phyloP scores from a whole-genome alignment of 2,888 invertebrate species.

The Timema cristinae region DNA sequence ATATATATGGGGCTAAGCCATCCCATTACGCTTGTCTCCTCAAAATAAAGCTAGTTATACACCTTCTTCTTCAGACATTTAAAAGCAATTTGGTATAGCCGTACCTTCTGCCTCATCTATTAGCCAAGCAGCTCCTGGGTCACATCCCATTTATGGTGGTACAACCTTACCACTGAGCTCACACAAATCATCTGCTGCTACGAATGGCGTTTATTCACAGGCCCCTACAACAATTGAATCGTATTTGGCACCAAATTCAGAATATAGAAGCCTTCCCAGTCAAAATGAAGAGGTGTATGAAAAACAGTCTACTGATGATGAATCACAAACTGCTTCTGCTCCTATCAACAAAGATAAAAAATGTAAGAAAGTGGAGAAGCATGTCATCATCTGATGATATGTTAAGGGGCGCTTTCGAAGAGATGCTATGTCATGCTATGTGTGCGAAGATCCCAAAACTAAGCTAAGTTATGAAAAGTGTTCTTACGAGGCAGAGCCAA shows the following conservation, averaged over 20 bases:
- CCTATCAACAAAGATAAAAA: slow-evolving; percentile 35
- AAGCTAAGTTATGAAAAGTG: slow-evolving; percentile 77
- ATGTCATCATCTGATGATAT: slow-evolving; percentile 37
- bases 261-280: slow-evolving; percentile 2
- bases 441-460: slow-evolving; percentile 55
- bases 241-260: not conserved
- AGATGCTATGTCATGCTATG: slow-evolving; percentile 53
- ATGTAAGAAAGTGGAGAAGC: slow-evolving; percentile 37
- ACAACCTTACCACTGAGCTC: not conserved
- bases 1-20: slow-evolving; percentile 26
- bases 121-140: not conserved
- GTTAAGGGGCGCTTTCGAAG: slow-evolving; percentile 36
- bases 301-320: slow-evolving; percentile 10
- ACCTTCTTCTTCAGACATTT: slow-evolving; percentile 36
- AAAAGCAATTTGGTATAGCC: slow-evolving; percentile 31
- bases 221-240: not conserved
- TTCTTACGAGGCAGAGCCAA: slow-evolving; percentile 67
- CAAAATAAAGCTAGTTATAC: slow-evolving; percentile 26
- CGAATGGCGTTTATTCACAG: slow-evolving; percentile 3
- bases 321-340: slow-evolving; percentile 18
- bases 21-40: not conserved
- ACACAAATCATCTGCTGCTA: slow-evolving; percentile 4
- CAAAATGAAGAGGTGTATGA: slow-evolving; percentile 23
- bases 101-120: slow-evolving; percentile 9
- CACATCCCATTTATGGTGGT: not conserved